A percentile compares a stretch with the other conserved stretches of the same genome.
Evolutionary conservation across 1,140 invertebrate genomes (phyloP).

Genomic region (Nebria ingens): DNA sequence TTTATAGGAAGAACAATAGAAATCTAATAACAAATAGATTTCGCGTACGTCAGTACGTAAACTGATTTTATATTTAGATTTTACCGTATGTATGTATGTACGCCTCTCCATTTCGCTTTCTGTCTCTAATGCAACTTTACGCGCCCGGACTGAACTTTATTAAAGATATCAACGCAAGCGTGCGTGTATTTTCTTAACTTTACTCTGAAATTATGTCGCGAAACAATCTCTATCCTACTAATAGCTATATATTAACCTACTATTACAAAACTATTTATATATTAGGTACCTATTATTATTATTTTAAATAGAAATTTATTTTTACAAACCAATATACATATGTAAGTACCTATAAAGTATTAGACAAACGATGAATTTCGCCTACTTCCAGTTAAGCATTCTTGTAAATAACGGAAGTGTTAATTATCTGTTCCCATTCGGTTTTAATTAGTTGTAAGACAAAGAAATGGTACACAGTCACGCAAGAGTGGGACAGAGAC

Average conservation of each 20-base stretch:
- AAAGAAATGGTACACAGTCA: background rate
- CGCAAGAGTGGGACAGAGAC: background rate
- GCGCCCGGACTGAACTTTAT: background rate
- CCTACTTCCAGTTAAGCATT: too few relatives aligned
- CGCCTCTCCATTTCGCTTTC: too few relatives aligned
- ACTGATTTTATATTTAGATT: constrained; percentile 4
- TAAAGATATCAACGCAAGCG: background rate
- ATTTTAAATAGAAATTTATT: too few relatives aligned
- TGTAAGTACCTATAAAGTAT: too few relatives aligned
- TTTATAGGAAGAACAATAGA: background rate
- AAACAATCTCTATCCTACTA: too few relatives aligned
- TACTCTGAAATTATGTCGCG: too few relatives aligned
- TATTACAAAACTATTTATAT: too few relatives aligned
- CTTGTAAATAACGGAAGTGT: constrained; percentile 7
- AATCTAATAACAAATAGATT: constrained; percentile 9
- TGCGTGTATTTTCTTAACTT: too few relatives aligned
- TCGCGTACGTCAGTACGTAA: background rate
- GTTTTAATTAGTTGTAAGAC: constrained; percentile 2
- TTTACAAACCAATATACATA: too few relatives aligned
- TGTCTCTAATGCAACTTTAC: background rate
- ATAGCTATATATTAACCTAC: too few relatives aligned
- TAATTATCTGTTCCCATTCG: constrained; percentile 1
- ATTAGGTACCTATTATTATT: too few relatives aligned
- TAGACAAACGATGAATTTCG: too few relatives aligned
- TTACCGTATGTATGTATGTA: background rate